Percentiles rank a stretch among this genome's conserved stretches.
These are phyloP conservation scores for Aphidoletes aphidimyza DNA, from an alignment of 2,888 invertebrate genomes.

Conservation along the genomic window DNA sequence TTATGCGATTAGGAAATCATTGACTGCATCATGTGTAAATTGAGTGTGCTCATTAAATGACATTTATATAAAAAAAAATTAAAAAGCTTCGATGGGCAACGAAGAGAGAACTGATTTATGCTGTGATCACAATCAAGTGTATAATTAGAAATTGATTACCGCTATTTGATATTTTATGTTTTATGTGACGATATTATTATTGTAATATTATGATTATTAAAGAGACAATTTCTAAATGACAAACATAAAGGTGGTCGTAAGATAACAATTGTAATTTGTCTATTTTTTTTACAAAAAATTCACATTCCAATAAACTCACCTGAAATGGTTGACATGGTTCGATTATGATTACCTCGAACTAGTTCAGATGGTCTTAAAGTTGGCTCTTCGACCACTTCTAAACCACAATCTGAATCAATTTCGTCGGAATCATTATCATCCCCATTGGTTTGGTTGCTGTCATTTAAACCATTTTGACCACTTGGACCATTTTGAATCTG, in stretches of 20 bases:
- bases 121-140: not conserved
- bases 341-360: constrained; percentile 70
- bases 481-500: not conserved
- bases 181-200: constrained; percentile 55
- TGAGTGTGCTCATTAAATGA: not conserved
- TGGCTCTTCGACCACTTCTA: constrained; percentile 75
- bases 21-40: not conserved
- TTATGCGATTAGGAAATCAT: not conserved
- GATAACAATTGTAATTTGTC: too few relatives aligned
- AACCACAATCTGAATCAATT: constrained; percentile 66
- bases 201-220: too few relatives aligned
- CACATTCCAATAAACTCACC: too few relatives aligned
- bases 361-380: constrained; percentile 75
- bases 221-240: too few relatives aligned
- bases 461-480: too few relatives aligned
- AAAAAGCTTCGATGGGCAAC: not conserved
- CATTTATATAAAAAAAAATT: not conserved
- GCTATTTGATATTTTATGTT: not conserved
- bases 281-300: too few relatives aligned
- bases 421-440: constrained; percentile 55
- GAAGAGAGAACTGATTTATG: not conserved
- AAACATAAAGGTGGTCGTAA: too few relatives aligned
- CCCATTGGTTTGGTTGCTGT: not conserved
- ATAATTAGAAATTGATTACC: not conserved
- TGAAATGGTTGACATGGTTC: constrained; percentile 70